Conservation (phyloP, 2,888 invertebrate genomes). For the Athalia cordata region DNA sequence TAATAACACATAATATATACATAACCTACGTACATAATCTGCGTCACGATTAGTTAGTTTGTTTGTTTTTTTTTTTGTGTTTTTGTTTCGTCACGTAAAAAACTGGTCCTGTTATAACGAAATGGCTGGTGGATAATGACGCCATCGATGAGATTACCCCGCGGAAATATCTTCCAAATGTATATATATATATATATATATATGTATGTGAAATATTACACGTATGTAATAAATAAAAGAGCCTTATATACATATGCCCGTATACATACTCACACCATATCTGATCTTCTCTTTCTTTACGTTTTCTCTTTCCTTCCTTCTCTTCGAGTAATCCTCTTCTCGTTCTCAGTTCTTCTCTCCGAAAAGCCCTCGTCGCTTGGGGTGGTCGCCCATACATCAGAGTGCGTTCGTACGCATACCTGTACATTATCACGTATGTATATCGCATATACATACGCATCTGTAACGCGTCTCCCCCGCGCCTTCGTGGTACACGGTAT, state of each 20-base stretch:
- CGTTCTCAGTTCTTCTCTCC: background rate
- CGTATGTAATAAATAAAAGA: background rate
- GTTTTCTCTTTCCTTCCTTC: conserved; percentile 2
- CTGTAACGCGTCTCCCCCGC: background rate
- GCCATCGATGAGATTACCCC: conserved; percentile 55
- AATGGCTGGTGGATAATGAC: conserved; percentile 52
- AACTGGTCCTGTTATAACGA: conserved; percentile 42
- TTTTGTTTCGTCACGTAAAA: conserved; percentile 38
- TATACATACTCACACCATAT: conserved; percentile 50
- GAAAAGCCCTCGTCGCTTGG: conserved; percentile 25
- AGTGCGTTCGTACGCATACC: background rate
- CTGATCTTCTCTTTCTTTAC: conserved; percentile 44
- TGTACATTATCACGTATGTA: background rate
- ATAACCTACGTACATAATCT: background rate
- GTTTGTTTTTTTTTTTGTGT: background rate
- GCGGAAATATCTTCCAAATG: conserved; percentile 28
- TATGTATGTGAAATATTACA: background rate
- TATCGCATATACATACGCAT: background rate
- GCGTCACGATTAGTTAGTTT: background rate
- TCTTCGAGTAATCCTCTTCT: background rate
- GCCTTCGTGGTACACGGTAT: background rate
- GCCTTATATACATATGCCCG: conserved; percentile 21
- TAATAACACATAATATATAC: too few relatives aligned
- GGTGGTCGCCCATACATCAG: conserved; percentile 40
- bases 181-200: conserved; percentile 2